These are phyloP conservation scores for Pyrochroa serraticornis DNA, from an alignment of 2,888 invertebrate species.

Conservation along the genomic window DNA sequence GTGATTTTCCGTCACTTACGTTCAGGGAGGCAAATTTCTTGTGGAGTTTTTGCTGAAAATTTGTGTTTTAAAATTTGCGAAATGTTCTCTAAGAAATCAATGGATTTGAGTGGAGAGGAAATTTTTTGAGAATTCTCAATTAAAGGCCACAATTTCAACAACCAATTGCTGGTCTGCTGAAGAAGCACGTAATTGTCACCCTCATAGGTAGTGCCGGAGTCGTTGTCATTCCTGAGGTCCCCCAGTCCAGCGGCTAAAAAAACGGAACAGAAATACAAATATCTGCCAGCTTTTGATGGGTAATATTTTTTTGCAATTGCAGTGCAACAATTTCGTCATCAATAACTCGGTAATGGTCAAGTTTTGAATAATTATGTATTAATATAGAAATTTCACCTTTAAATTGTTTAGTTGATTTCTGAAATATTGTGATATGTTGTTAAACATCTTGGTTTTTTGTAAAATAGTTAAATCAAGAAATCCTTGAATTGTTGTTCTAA, in stretches of 20 bases:
- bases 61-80: constrained; percentile 61
- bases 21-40: constrained; percentile 55
- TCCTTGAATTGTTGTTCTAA: too few relatives aligned
- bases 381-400: too few relatives aligned
- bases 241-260: constrained; percentile 73
- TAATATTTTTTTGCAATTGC: too few relatives aligned
- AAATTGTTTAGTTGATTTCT: too few relatives aligned
- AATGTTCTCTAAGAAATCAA: constrained; percentile 67
- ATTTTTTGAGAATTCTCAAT: constrained; percentile 53
- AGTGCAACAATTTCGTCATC: too few relatives aligned
- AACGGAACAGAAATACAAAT: too few relatives aligned
- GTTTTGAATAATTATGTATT: too few relatives aligned
- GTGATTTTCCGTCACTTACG: not conserved
- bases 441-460: constrained; percentile 23
- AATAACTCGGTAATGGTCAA: too few relatives aligned
- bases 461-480: too few relatives aligned
- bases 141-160: constrained; percentile 67
- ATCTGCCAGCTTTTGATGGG: too few relatives aligned
- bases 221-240: constrained; percentile 77
- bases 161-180: constrained; percentile 82
- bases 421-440: too few relatives aligned
- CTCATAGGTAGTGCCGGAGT: constrained; percentile 88
- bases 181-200: constrained; percentile 89
- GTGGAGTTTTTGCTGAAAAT: constrained; percentile 59
- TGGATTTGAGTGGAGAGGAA: constrained; percentile 68